These are phyloP conservation scores for Eulemur rufifrons DNA, from an alignment of 2,113 vertebrate species.

Conservation along the genomic window DNA sequence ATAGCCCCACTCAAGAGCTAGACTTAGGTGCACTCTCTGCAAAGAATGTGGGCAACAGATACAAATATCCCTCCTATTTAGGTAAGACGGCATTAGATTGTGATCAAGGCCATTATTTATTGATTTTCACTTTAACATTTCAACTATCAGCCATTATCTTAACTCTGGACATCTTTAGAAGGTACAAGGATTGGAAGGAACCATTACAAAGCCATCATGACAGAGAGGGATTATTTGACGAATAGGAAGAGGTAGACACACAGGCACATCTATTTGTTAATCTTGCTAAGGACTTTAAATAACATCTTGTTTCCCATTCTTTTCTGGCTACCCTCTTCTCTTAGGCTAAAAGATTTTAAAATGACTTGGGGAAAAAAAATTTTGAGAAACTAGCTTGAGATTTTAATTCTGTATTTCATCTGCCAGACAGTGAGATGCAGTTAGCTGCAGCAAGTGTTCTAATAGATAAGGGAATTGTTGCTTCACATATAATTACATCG, in stretches of 20 bases:
- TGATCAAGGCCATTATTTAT: neutral
- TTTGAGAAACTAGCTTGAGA: conserved; percentile 68
- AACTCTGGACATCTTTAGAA: neutral
- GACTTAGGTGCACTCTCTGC: neutral
- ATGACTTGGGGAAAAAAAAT: neutral
- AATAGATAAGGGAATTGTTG: conserved; percentile 87
- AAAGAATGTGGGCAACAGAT: neutral
- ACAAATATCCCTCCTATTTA: neutral
- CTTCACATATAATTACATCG: conserved; percentile 82
- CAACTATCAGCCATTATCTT: neutral
- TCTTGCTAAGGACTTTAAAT: conserved; percentile 20
- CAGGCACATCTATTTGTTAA: neutral
- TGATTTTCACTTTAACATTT: neutral
- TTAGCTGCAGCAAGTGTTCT: conserved; percentile 86
- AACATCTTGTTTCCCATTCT: neutral
- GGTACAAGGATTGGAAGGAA: neutral
- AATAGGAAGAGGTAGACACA: neutral
- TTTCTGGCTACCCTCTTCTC: conserved; percentile 28
- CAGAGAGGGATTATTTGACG: neutral
- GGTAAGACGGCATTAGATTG: neutral
- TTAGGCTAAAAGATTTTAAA: conserved; percentile 48
- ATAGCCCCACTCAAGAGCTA: neutral
- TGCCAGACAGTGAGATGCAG: conserved; percentile 79
- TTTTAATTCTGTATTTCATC: conserved; percentile 79
- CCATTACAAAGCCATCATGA: neutral